phyloP scores from a whole-genome alignment of 2,888 invertebrate species.

The Volucella zonaria region DNA sequence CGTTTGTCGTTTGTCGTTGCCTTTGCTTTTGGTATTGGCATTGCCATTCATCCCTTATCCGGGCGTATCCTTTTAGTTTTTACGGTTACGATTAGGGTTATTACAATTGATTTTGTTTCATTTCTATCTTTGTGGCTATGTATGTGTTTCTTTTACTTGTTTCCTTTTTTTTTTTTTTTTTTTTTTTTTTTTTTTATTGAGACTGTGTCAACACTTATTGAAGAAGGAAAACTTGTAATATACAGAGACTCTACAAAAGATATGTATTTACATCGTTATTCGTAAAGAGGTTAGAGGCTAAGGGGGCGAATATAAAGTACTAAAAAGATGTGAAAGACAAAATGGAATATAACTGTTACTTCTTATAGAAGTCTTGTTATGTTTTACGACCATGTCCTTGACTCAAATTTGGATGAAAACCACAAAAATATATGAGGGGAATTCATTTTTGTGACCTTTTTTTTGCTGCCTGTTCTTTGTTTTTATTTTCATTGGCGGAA shows the following conservation, averaged over 20 bases:
- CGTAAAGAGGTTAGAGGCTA: slow-evolving; percentile 59
- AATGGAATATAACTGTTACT: slow-evolving; percentile 18
- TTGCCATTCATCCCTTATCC: slow-evolving; percentile 59
- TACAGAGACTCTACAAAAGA: slow-evolving; percentile 21
- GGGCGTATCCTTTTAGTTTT: slow-evolving; percentile 72
- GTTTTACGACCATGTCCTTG: slow-evolving; percentile 35
- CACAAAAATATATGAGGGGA: slow-evolving; percentile 38
- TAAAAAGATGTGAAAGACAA: background rate
- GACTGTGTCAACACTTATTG: slow-evolving; percentile 71
- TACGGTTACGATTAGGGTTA: slow-evolving; percentile 71
- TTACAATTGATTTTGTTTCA: slow-evolving; percentile 74
- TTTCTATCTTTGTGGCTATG: slow-evolving; percentile 47
- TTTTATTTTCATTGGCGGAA: slow-evolving; percentile 4
- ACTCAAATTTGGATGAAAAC: slow-evolving; percentile 20
- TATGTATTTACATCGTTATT: slow-evolving; percentile 18
- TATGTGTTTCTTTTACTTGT: background rate
- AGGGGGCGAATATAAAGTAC: background rate
- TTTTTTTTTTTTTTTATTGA: slow-evolving; percentile 23
- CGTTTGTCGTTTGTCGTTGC: background rate
- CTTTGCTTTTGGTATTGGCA: background rate
- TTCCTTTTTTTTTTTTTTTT: slow-evolving; percentile 24
- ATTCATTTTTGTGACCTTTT: slow-evolving; percentile 16
- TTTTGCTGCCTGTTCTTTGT: slow-evolving; percentile 19
- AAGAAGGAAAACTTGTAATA: slow-evolving; percentile 50
- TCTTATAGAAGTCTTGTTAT: slow-evolving; percentile 17